Evolutionary conservation across 30 jellyfish, hydroid and myxozoan species (phyloP).

Genomic region (Hydractinia symbiolongicarpus): DNA sequence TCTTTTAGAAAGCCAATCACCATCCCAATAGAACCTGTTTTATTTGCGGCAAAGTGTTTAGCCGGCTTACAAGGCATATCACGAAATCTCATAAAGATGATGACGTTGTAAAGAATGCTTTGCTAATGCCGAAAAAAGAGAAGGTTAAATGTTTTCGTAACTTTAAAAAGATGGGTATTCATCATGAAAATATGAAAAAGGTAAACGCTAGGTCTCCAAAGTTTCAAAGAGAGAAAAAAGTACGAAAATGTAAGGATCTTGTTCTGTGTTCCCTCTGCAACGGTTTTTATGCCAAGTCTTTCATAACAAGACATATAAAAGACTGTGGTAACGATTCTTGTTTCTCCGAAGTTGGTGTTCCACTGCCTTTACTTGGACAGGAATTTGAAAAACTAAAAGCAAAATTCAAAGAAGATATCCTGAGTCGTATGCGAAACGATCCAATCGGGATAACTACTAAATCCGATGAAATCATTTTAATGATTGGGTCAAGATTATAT

Average conservation of each 20-base stretch:
- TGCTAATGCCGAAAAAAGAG: too few species aligned
- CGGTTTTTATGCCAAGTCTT: conserved; percentile 8
- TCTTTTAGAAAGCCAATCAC: too few species aligned
- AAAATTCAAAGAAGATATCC: background rate
- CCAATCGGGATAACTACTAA: conserved; percentile 13
- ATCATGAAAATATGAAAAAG: conserved; percentile 2
- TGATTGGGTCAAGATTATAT: conserved; percentile 15
- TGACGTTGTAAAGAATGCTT: too few species aligned
- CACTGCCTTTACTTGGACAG: conserved; percentile 9
- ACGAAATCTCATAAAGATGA: too few species aligned
- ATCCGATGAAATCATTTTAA: conserved; percentile 13
- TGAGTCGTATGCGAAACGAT: background rate
- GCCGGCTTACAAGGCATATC: too few species aligned
- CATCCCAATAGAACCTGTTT: too few species aligned
- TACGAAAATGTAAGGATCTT: conserved; percentile 11
- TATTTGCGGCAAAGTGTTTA: too few species aligned
- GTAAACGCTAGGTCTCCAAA: conserved; percentile 12
- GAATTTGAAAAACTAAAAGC: conserved; percentile 4
- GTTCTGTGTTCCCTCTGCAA: conserved; percentile 11
- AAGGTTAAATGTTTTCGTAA: too few species aligned
- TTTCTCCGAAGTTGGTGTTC: conserved; percentile 2
- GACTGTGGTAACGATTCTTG: conserved; percentile 20
- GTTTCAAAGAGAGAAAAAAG: conserved; percentile 16
- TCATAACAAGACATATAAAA: conserved; percentile 9
- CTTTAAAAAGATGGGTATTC: conserved; percentile 11